A percentile compares a stretch with the other conserved stretches of the same genome.
phyloP scores from a whole-genome alignment of 2,888 invertebrate genomes.

The Dexiosoma caninum region DNA sequence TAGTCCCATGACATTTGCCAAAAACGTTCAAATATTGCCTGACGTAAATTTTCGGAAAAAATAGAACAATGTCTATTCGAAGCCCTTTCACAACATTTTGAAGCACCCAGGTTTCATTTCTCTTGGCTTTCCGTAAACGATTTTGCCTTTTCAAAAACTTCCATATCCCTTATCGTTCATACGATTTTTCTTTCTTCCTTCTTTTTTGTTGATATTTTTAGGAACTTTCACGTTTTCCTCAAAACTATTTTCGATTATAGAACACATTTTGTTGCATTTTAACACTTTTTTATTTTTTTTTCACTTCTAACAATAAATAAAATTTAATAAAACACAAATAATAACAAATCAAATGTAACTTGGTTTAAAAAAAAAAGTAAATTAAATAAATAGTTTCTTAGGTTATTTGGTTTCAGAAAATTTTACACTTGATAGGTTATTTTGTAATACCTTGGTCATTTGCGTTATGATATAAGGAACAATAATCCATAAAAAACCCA shows the following conservation, averaged over 20 bases:
- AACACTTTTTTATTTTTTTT: slow-evolving; percentile 13
- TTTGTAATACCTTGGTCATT: background rate
- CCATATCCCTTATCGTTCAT: slow-evolving; percentile 29
- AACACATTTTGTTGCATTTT: slow-evolving; percentile 1
- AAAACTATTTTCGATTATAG: slow-evolving; percentile 8
- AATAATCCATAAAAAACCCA: no score
- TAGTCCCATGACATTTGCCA: slow-evolving; percentile 36
- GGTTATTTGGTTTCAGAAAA: no score
- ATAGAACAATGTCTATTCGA: slow-evolving; percentile 28
- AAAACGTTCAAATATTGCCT: slow-evolving; percentile 43
- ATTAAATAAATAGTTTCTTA: no score
- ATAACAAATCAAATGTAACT: no score
- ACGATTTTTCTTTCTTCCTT: slow-evolving; percentile 28
- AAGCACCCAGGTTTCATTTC: slow-evolving; percentile 31
- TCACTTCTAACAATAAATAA: slow-evolving; percentile 14
- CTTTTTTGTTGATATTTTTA: slow-evolving; percentile 25
- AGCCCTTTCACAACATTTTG: slow-evolving; percentile 25
- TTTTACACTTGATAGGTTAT: no score
- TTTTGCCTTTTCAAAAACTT: slow-evolving; percentile 32
- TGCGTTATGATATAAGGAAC: background rate
- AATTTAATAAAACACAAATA: no score
- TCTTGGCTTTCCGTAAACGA: slow-evolving; percentile 29
- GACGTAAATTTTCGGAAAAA: slow-evolving; percentile 33
- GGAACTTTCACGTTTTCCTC: slow-evolving; percentile 1
- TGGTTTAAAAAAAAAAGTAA: no score